Evolutionary conservation across 1,140 invertebrate genomes (phyloP), one percentile per base, ranked within the genome.

Genomic region (Brachionus angularis): DNA sequence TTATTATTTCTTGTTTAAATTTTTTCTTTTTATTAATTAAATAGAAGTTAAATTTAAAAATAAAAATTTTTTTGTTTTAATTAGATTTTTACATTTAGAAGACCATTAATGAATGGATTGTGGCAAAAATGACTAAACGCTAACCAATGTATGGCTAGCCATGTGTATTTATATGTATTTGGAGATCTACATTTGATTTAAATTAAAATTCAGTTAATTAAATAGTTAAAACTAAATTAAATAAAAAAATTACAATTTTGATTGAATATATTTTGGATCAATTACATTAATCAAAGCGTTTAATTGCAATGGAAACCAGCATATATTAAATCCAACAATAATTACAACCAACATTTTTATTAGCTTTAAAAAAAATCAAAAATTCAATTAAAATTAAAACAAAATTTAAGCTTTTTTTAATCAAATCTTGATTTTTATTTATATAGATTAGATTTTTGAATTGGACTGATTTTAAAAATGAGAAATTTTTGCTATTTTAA

Each of bases 261-360:
- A 5, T 25, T 50, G 7, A 25, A 25, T 50, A 50, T 5, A 12
- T 25, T 50, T 23, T 47, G 52, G 52, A 58, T 58, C 33, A 58
- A 67, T 67, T 10, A 27, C 62, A 31, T 33, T 47, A 14, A 67
- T 50, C 5, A 67, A 21, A 21, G 44, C 62, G 29, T 47, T 67
- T 23, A 67, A 14, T 46, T 67, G 62, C 14, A 67, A 50, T 12
- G 62, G 62, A 1, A 67, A 18, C 62, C 62, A 67, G n/a, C 62
- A 67, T 23, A 67, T 46, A 27, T 50, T 67, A 21, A 67, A 67
- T 23, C 62, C 46, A 31, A 67, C 12, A 23, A 67, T 67, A 27
- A 67, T 67, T 10, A 67, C 46, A 33, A 67, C 42, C 5, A 67
- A 23, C 62, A 67, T 67, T 67, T 67, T 67, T 5, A 67, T 67